These are phyloP conservation scores for Anguilla obscura DNA, from an alignment of 2,797 vertebrate species.

Conservation along the genomic window DNA sequence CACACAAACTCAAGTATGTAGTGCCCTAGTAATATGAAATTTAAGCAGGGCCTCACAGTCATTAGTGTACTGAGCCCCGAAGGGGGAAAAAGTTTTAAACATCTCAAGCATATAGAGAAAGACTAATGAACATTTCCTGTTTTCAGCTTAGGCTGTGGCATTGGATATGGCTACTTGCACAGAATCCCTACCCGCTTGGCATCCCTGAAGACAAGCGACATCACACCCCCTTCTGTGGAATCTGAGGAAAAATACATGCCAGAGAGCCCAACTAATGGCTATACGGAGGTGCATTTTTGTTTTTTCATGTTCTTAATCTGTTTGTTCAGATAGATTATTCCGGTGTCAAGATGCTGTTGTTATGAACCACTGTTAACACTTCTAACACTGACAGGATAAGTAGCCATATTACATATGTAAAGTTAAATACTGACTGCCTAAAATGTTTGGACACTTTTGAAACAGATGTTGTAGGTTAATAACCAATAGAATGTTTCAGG, in stretches of 20 bases:
- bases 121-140: background rate
- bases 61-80: no score
- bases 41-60: no score
- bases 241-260: conserved; percentile 51
- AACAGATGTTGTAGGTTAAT: background rate
- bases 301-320: background rate
- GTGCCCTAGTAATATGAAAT: no score
- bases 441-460: background rate
- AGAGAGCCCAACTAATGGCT: conserved; percentile 69
- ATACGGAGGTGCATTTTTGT: conserved; percentile 73
- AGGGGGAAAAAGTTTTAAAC: background rate
- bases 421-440: background rate
- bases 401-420: background rate
- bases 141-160: conserved; percentile 90
- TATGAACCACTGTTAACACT: background rate
- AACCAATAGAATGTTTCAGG: background rate
- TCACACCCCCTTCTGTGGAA: conserved; percentile 47
- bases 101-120: background rate
- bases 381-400: background rate
- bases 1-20: background rate
- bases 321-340: background rate
- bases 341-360: background rate
- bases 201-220: conserved; percentile 44
- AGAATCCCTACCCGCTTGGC: conserved; percentile 80
- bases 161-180: conserved; percentile 95